Base-by-base conservation (phyloP, 2,113 vertebrate genomes). In the Stegastes partitus region DNA sequence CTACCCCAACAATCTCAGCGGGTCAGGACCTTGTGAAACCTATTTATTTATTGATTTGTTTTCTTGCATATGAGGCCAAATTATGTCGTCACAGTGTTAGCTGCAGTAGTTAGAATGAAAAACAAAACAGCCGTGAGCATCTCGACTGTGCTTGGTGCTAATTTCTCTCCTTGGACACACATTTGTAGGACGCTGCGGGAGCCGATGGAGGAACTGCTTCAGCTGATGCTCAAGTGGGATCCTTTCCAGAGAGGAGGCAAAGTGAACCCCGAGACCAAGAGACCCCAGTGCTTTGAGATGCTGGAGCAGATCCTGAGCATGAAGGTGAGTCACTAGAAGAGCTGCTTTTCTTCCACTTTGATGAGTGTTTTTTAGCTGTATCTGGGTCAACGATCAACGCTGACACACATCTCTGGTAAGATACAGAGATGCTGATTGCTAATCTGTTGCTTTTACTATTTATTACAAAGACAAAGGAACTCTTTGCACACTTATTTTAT, bases 161-260 rank as follows among this genome's bases (percentile, higher is more conserved):
- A 8, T 18, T 37, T 63, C 49, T 72, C 54, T 54, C 16, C 45
- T 19, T 64, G 2, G 59, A n/a, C 12, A 15, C 12, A 3, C 4
- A 12, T 42, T 42, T 68, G 28, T 45, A 99, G 98, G 89, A 95
- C 98, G n/a, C 94, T 99, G 89, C 81, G 96, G 90, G 96, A 97
- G 47, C 94, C 92, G 0, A 91, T 99, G 94, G 98, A 99, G 72
- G 90, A 47, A 0, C 95, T 98, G 93, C 91, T 99, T 42, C 98
- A 98, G 31, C 79, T 99, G 81, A 97, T 99, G 96, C 89, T 99
- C 28, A 96, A 95, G 1, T 99, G 98, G 98, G 96, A 98, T 89
- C 96, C 97, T 2, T 93, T 95, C 16, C 96, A 96, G 65, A 94
- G 98, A 68, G 98, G 98, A 23, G 97, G 98, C 55, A 90, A 84